These are phyloP conservation scores for Maccullochella peelii DNA, from an alignment of 2,113 vertebrate genomes.

Conservation along the genomic window DNA sequence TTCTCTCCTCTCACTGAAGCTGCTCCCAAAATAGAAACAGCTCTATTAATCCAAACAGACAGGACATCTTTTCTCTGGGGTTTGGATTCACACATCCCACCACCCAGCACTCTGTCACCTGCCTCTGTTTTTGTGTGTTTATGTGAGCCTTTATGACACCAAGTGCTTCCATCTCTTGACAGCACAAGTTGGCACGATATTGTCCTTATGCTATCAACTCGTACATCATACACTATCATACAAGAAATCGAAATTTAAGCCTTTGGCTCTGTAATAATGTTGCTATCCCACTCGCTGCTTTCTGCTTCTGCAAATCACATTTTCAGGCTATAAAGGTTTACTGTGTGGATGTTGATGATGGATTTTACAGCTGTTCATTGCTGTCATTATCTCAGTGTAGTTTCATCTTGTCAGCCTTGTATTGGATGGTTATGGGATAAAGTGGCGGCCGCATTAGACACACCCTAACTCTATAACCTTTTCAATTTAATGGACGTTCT, in stretches of 20 bases:
- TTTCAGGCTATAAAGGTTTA: slow-evolving; percentile 20
- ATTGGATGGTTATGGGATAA: not conserved
- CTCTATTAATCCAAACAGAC: slow-evolving; percentile 61
- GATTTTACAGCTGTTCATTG: slow-evolving; percentile 51
- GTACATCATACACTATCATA: slow-evolving; percentile 49
- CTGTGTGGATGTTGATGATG: slow-evolving; percentile 41
- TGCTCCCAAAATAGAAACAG: slow-evolving; percentile 68
- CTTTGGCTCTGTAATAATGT: slow-evolving; percentile 7
- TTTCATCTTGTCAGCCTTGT: slow-evolving; percentile 44
- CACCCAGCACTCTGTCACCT: slow-evolving; percentile 43
- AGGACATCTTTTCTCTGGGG: slow-evolving; percentile 47
- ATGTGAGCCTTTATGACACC: not conserved
- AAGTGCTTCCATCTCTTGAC: slow-evolving; percentile 45
- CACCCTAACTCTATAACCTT: slow-evolving; percentile 44
- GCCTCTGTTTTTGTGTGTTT: slow-evolving; percentile 40
- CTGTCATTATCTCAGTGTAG: slow-evolving; percentile 32
- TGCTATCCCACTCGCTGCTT: slow-evolving; percentile 8
- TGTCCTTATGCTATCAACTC: slow-evolving; percentile 32
- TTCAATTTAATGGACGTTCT: slow-evolving; percentile 29
- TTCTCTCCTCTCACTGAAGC: slow-evolving; percentile 32
- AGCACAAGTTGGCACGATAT: slow-evolving; percentile 44
- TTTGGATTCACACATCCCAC: slow-evolving; percentile 48
- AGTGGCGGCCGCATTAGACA: slow-evolving; percentile 1
- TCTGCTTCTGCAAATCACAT: slow-evolving; percentile 40
- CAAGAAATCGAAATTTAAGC: slow-evolving; percentile 23